Conservation (phyloP, 2,113 vertebrate species). For the Pyrgilauda ruficollis region DNA sequence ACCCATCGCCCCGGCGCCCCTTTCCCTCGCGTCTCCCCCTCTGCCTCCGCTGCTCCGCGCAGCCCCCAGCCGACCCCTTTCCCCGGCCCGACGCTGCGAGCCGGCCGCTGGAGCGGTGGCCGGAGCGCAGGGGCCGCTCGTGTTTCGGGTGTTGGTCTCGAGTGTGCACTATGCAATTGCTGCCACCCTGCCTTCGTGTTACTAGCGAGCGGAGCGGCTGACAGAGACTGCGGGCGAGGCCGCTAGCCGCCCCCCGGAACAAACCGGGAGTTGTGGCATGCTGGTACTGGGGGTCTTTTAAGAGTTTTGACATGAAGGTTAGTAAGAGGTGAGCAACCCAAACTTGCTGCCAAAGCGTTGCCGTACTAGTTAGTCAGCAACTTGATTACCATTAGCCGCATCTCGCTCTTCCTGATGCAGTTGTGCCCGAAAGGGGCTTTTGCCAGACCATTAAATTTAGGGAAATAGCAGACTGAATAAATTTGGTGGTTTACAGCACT, state of each 20-base stretch:
- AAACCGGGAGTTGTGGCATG: background rate
- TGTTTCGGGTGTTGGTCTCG: background rate
- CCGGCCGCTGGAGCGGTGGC: background rate
- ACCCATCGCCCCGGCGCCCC: background rate
- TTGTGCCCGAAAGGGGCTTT: background rate
- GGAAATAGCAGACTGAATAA: background rate
- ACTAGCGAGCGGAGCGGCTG: background rate
- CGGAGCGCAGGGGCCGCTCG: background rate
- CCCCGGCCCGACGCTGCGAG: background rate
- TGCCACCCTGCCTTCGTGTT: background rate
- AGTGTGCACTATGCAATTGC: constrained; percentile 39
- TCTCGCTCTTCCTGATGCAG: background rate
- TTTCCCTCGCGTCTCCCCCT: background rate
- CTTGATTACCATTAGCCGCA: background rate
- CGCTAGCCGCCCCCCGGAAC: background rate
- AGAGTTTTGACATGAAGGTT: constrained; percentile 35
- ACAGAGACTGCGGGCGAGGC: background rate
- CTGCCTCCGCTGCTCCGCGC: background rate
- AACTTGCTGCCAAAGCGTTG: constrained; percentile 52
- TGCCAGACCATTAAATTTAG: background rate
- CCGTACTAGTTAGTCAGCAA: constrained; percentile 8
- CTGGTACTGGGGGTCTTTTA: background rate
- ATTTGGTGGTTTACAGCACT: constrained; percentile 34
- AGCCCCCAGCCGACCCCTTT: background rate
- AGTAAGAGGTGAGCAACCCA: constrained; percentile 22